Base-by-base conservation (phyloP, 2,797 vertebrate genomes). In the Acanthurus leucopareius region DNA sequence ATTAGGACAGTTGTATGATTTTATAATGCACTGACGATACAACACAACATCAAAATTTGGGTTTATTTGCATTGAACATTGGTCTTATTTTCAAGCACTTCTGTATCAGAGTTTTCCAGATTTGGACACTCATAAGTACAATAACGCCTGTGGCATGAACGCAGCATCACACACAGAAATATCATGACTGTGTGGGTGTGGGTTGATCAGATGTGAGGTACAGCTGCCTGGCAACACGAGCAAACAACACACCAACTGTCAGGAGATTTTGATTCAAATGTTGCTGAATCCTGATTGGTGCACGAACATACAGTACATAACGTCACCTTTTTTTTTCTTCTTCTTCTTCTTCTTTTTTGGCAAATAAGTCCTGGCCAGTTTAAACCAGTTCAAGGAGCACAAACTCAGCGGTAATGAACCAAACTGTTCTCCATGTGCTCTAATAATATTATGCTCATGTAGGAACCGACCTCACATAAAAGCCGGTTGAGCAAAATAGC, bases 231-330 rank as follows among this genome's bases (percentile, higher is more conserved):
- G 40, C 42, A 64, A 73, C 60, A 47, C 0, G 42, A 65, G 20
- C 32, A 13, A 65, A 73, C n/a, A 49, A 35, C 38, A 63, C 40
- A 56, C 13, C 62, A 49, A n/a, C 44, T 57, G 28, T 13, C 35
- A 20, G 28, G 19, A 19, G 16, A 38, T 19, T 19, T 64, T 9
- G 2, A 45, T 45, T 47, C 40, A 73, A 42, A 28, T 40, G 6
- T 10, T 20, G 15, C 49, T 47, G 14, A 53, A 54, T 61, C 19
- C 38, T 68, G 38, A 68, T 61, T 47, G 28, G 48, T 45, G 54
- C 19, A 35, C 14, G 9, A 2, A 45, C 49, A 3, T 5, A 40
- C 7, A 7, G 38, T 40, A 4, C 32, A 0, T 44, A 28, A 47
- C 3, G 28, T 66, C 68, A 38, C 44, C 7, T 10, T 42, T n/a